These are phyloP conservation scores for Hyaena hyaena DNA, from an alignment of 2,113 vertebrate genomes.

Conservation along the genomic window DNA sequence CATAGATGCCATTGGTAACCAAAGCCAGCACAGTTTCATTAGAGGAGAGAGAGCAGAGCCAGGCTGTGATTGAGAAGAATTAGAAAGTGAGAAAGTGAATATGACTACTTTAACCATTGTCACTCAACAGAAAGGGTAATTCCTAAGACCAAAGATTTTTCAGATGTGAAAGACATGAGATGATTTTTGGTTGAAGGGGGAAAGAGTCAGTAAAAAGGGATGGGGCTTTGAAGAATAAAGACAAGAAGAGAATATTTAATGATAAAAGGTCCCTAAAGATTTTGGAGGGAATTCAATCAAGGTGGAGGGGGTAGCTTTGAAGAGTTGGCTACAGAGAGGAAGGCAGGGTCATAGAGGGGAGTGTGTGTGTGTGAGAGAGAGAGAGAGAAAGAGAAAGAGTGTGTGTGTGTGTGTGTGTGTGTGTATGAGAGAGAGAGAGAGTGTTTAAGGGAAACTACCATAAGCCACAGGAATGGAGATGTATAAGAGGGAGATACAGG, in stretches of 20 bases:
- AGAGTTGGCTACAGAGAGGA: background rate
- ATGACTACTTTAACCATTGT: background rate
- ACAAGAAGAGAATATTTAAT: slow-evolving; percentile 19
- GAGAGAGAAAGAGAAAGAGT: too few species aligned
- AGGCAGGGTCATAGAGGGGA: background rate
- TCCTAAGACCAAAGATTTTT: slow-evolving; percentile 26
- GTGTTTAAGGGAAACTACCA: background rate
- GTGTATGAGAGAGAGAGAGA: too few species aligned
- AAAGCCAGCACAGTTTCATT: background rate
- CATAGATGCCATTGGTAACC: background rate
- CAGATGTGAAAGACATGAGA: background rate
- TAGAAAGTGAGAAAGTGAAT: background rate
- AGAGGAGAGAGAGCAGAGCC: background rate
- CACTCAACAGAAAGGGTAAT: background rate
- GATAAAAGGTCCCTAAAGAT: background rate
- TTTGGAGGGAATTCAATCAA: background rate
- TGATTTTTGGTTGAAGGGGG: slow-evolving; percentile 14
- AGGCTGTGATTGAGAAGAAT: background rate
- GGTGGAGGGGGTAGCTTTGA: background rate
- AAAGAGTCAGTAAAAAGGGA: slow-evolving; percentile 19
- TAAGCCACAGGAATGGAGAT: background rate
- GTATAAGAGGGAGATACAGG: background rate
- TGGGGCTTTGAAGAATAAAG: background rate
- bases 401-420: background rate
- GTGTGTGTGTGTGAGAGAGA: too few species aligned